Base-by-base conservation (phyloP, 2,888 invertebrate species). In the Dorcus hopei region DNA sequence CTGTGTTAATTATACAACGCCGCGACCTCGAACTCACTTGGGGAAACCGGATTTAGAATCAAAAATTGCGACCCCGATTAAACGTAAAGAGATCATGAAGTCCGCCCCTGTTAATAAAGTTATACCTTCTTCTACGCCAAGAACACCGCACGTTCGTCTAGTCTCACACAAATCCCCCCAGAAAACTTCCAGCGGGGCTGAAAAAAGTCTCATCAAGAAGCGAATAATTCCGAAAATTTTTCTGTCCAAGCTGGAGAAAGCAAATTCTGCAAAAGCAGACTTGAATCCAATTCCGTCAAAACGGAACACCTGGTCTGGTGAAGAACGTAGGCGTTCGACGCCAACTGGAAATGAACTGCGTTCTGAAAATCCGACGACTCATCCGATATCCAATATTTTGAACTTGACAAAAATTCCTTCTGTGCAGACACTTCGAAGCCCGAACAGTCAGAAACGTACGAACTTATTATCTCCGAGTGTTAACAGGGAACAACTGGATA, bases 61-160 rank as follows among this genome's bases (percentile, higher is more conserved):
- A 23, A 58, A 47, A 57, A 19, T 33, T 11, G 26, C 51, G 11
- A n/a, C 48, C 8, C 26, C 54, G 41, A 51, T 16, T 33, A 53
- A 59, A 45, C 61, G 58, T 8, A 52, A 53, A 16, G 65, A 58
- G 48, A 53, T 33, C 11, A 45, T 70, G 50, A 67, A 59, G 65
- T 67, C 66, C 9, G 63, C 67, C 5, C 62, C 59, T 6, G 26
- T 58, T 4, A 55, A 53, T 38, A 68, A 63, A 49, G 43, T 60
- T 14, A 49, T 45, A 5, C 61, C 61, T 14, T 55, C 54, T 23
- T 60, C 61, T 8, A 38, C 52, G 14, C 49, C 60, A 2, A 63
- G 58, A 6, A 63, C 62, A 3, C 58, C 63, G 8, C 59, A 55
- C 7, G 38, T 49, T 8, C 43, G 19, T 3, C 39, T 49, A 1